These are phyloP conservation scores for Brachymystax lenok DNA, from an alignment of 2,797 vertebrate species.

Conservation along the genomic window DNA sequence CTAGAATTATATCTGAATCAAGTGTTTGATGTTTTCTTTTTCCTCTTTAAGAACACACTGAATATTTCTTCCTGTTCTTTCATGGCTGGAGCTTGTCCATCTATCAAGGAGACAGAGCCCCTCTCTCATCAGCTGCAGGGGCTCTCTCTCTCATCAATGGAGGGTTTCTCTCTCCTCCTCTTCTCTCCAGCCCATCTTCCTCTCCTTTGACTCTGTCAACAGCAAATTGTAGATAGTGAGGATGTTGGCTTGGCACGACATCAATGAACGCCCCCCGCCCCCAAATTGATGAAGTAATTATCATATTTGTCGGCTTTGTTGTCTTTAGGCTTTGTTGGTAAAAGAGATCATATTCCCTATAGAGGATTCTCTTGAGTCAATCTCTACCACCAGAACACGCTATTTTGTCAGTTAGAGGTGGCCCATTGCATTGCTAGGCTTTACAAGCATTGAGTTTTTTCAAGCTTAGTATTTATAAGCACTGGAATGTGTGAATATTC, in stretches of 20 bases:
- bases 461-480: not conserved
- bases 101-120: constrained; percentile 51
- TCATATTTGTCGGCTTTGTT: constrained; percentile 52
- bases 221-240: constrained; percentile 55
- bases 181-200: constrained; percentile 14
- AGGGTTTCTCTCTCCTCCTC: constrained; percentile 18
- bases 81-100: constrained; percentile 62
- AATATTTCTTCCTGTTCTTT: constrained; percentile 76
- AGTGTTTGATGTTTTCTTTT: constrained; percentile 51
- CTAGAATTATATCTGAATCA: constrained; percentile 61
- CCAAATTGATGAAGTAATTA: constrained; percentile 57
- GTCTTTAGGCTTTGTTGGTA: constrained; percentile 31
- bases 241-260: constrained; percentile 54
- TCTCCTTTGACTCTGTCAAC: constrained; percentile 33
- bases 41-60: constrained; percentile 65
- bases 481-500: not conserved
- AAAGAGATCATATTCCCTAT: constrained; percentile 47
- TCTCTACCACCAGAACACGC: not conserved
- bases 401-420: not conserved
- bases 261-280: not conserved
- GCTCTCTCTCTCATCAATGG: constrained; percentile 34
- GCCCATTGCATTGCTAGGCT: not conserved
- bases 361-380: not conserved
- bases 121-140: constrained; percentile 15
- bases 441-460: not conserved